Evolutionary conservation across 2,113 vertebrate species (phyloP), one percentile per base, ranked within the genome.

Genomic region (Hippocampus mohnikei): DNA sequence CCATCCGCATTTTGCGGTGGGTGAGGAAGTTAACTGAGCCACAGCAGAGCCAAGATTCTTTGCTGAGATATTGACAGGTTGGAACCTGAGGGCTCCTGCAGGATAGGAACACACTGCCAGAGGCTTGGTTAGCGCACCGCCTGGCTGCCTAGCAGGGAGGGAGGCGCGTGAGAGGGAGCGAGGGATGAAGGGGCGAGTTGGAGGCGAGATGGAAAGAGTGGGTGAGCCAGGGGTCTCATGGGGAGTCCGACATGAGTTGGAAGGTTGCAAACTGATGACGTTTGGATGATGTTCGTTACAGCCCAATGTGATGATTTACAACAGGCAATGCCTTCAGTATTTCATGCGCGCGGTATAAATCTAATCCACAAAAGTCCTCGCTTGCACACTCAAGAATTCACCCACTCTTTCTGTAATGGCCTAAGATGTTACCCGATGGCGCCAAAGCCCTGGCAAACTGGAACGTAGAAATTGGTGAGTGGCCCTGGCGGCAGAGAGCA

Each of bases 51-150:
- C 72, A 77, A 76, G 81, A 76, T 56, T 82, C 83, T 88, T 79
- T 65, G 79, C 86, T 85, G 87, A 82, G 85, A 92, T 94, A 94
- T 93, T 93, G 92, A 94, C 91, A 92, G 92, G 88, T 91, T 93
- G 91, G 90, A 89, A 93, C 92, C 92, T 84, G 89, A 91, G 90
- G 92, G 92, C 91, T 91, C 88, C 93, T 93, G 90, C 91, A 93
- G 93, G 93, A 93, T 90, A 93, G 93, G 90, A 93, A 90, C 92
- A 92, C 85, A 92, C 81, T 84, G 93, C 92, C 92, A 90, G 90
- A 91, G 92, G 91, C 87, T 83, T 87, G 89, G 85, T 90, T 91
- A 89, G 87, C 86, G 82, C 90, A 84, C 78, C 82, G 83, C 85
- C 86, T 88, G 87, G 85, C 88, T 88, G 86, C 85, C 87, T 85